Percentiles rank a stretch among this genome's conserved stretches.
These are phyloP conservation scores for Echinops telfairi DNA, from an alignment of 2,113 vertebrate genomes.

Conservation along the genomic window DNA sequence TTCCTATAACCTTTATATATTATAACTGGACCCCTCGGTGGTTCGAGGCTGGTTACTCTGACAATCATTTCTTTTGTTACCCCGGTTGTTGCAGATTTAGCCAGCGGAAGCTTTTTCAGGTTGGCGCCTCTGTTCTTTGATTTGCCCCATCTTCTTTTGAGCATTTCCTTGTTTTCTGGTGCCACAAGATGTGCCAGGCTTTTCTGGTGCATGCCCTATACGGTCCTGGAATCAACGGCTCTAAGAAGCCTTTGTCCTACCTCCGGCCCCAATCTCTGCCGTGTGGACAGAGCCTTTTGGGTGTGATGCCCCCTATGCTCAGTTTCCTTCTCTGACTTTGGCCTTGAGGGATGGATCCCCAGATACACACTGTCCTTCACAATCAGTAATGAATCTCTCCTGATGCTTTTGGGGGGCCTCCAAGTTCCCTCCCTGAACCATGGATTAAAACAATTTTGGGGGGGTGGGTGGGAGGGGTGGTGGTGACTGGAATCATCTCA, in stretches of 20 bases:
- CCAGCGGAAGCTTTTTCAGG: not conserved
- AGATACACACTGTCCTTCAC: not conserved
- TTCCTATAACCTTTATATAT: too few relatives aligned
- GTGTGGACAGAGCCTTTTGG: not conserved
- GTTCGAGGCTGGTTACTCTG: too few relatives aligned
- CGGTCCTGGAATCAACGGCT: not conserved
- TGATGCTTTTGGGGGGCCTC: not conserved
- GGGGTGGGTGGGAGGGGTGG: too few relatives aligned
- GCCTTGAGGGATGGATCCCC: not conserved
- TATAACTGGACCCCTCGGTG: too few relatives aligned
- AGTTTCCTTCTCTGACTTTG: constrained; percentile 34
- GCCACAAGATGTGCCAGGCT: not conserved
- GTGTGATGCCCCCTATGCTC: not conserved
- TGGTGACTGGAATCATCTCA: too few relatives aligned
- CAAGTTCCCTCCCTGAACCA: not conserved
- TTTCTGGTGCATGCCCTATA: not conserved
- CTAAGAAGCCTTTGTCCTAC: not conserved
- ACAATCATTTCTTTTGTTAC: not conserved
- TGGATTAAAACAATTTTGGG: too few relatives aligned
- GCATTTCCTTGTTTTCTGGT: constrained; percentile 14
- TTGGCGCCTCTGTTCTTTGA: not conserved
- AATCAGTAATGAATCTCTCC: not conserved
- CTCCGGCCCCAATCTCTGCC: not conserved
- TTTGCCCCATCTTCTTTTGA: not conserved
- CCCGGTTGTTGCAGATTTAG: not conserved